Evolutionary conservation across 2,113 vertebrate genomes (phyloP).

Genomic region (Hippopotamus amphibius): DNA sequence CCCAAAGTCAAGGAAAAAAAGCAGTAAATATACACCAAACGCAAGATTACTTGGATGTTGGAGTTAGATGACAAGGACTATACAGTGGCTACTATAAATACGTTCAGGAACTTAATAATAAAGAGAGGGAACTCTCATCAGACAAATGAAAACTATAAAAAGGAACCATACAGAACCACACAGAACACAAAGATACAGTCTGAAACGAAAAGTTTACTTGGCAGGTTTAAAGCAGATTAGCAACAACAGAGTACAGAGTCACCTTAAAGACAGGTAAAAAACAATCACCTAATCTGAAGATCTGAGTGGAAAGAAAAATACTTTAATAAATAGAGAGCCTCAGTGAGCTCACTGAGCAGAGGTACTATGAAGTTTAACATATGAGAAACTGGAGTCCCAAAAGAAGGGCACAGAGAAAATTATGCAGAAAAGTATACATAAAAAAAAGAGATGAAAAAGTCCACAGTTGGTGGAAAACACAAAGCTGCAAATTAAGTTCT

Average conservation of each 20-base stretch:
- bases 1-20: background rate
- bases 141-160: background rate
- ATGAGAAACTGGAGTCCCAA: background rate
- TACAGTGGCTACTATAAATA: background rate
- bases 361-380: background rate
- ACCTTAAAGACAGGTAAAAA: conserved; percentile 13
- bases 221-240: background rate
- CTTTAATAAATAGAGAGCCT: background rate
- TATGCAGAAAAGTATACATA: background rate
- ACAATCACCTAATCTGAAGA: background rate
- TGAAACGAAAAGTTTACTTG: background rate
- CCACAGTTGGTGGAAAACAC: background rate
- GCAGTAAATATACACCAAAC: background rate
- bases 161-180: background rate
- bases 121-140: background rate
- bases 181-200: background rate
- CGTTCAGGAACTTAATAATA: background rate
- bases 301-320: background rate
- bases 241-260: background rate
- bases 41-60: background rate
- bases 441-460: background rate
- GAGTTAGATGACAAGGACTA: background rate
- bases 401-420: background rate
- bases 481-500: background rate
- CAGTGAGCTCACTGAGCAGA: background rate